Evolutionary conservation across 2,113 vertebrate genomes (phyloP).

Genomic region (Pygoscelis antarcticus): DNA sequence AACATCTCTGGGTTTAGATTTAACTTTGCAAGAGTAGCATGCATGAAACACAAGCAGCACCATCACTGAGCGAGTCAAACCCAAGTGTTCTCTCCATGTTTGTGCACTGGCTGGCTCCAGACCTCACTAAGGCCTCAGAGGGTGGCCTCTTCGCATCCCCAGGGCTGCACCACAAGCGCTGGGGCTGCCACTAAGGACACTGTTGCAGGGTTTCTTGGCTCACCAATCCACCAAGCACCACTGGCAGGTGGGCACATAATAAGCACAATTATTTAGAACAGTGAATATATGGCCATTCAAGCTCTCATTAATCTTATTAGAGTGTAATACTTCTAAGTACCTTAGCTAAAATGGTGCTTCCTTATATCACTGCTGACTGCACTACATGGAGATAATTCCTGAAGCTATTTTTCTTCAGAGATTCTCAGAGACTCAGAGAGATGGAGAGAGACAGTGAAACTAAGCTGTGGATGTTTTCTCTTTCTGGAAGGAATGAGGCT

Average conservation of each 20-base stretch:
- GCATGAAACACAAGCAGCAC: not conserved
- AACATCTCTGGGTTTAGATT: not conserved
- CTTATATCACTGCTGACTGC: not conserved
- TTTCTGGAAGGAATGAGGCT: not conserved
- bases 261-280: not conserved
- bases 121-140: rapidly evolving
- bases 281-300: not conserved
- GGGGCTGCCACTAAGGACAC: not conserved
- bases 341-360: not conserved
- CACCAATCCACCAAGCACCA: not conserved
- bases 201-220: not conserved
- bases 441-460: not conserved
- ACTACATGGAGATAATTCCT: not conserved
- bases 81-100: not conserved
- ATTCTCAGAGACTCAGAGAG: not conserved
- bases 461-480: not conserved
- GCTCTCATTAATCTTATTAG: not conserved
- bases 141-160: not conserved
- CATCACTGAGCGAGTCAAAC: not conserved
- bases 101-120: rapidly evolving
- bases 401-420: not conserved
- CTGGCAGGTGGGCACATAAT: not conserved
- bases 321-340: not conserved
- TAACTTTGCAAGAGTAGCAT: not conserved
- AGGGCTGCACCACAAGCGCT: not conserved